Evolutionary conservation across 2,797 vertebrate genomes (phyloP).

Genomic region (Anniella stebbinsi): DNA sequence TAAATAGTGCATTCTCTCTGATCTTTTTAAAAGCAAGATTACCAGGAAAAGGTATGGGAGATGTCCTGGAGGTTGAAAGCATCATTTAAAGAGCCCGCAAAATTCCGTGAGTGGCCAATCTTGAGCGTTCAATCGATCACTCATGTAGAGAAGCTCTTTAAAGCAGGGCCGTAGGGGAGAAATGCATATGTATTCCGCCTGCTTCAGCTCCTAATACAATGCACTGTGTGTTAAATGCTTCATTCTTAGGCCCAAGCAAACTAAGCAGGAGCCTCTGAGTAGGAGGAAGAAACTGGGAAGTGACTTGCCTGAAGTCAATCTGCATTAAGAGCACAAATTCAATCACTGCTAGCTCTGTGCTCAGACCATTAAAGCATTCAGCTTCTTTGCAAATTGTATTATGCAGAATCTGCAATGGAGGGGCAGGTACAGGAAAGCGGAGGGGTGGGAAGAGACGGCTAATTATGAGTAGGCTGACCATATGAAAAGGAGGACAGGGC

Average conservation of each 20-base stretch:
- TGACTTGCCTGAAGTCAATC: constrained; percentile 58
- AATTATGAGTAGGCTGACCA: too few relatives aligned
- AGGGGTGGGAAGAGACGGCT: neutral
- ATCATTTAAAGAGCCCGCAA: too few relatives aligned
- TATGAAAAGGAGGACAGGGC: too few relatives aligned
- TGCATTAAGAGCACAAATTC: neutral
- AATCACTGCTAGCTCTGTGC: constrained; percentile 44
- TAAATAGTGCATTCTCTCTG: too few relatives aligned
- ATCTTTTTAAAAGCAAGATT: too few relatives aligned
- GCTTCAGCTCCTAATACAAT: constrained; percentile 45
- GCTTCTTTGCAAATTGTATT: neutral
- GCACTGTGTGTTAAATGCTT: constrained; percentile 38
- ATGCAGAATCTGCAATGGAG: neutral
- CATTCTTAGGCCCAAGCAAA: neutral
- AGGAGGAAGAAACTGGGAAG: constrained; percentile 43
- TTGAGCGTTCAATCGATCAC: too few relatives aligned
- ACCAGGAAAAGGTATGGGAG: too few relatives aligned
- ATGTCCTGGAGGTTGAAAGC: too few relatives aligned
- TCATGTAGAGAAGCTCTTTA: neutral
- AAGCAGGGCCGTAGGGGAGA: neutral
- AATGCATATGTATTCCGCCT: neutral
- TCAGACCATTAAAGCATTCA: constrained; percentile 33
- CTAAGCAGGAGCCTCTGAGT: constrained; percentile 13
- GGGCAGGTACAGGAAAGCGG: neutral
- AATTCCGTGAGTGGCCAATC: too few relatives aligned